Evolutionary conservation across 35 echinoderm and acorn worm species (phyloP).

Genomic region (Antedon bifida): DNA sequence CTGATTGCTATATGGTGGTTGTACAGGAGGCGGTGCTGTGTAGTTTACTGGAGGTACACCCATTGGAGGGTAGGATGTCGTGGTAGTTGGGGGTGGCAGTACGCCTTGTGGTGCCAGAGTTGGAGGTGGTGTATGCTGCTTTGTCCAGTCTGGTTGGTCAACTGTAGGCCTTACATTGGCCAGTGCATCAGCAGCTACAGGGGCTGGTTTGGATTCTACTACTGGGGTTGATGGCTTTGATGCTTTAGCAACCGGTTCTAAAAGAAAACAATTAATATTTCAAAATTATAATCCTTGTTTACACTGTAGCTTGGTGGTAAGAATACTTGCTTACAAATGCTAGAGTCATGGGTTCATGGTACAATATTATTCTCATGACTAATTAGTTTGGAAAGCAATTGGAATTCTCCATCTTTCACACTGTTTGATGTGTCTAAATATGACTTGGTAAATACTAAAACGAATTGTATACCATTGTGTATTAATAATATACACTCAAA

Average conservation of each 20-base stretch:
- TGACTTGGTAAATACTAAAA: too few relatives aligned
- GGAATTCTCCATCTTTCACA: too few relatives aligned
- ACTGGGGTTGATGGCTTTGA: constrained; percentile 6
- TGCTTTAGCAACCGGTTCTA: constrained; percentile 9
- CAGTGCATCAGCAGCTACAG: background rate
- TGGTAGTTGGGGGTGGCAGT: background rate
- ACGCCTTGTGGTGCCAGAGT: background rate
- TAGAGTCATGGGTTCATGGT: constrained; percentile 19
- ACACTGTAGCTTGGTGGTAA: constrained; percentile 19
- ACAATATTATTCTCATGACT: too few relatives aligned
- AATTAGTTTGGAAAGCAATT: too few relatives aligned
- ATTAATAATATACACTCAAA: too few relatives aligned
- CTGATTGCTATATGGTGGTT: background rate
- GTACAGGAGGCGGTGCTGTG: background rate
- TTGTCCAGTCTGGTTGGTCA: background rate
- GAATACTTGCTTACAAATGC: constrained; percentile 20
- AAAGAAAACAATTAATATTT: background rate
- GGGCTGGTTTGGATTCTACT: background rate
- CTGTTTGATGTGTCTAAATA: too few relatives aligned
- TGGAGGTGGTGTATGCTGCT: background rate
- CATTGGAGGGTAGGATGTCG: background rate
- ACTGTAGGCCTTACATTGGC: background rate
- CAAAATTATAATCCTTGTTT: background rate
- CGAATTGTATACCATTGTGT: too few relatives aligned
- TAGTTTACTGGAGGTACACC: background rate